These are phyloP conservation scores for Pteropus alecto DNA, from an alignment of 2,113 vertebrate species.

Conservation along the genomic window DNA sequence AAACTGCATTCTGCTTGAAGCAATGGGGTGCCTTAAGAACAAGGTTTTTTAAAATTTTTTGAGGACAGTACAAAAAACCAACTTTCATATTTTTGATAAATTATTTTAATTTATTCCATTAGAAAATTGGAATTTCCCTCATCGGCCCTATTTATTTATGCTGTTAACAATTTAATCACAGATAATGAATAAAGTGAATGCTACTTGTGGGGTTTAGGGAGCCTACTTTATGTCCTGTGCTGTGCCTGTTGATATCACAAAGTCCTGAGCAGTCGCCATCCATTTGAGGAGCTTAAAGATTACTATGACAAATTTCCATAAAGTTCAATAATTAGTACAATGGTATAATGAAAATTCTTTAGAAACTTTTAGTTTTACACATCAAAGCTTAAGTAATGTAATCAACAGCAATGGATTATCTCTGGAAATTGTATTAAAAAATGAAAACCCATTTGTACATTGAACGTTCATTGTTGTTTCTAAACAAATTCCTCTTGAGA, in stretches of 20 bases:
- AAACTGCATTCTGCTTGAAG: not conserved
- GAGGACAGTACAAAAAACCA: not conserved
- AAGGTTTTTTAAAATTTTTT: not conserved
- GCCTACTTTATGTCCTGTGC: not conserved
- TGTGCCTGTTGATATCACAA: not conserved
- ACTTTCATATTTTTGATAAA: not conserved
- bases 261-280: not conserved
- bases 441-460: not conserved
- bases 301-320: not conserved
- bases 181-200: not conserved
- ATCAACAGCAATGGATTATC: not conserved
- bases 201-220: not conserved
- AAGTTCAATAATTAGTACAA: not conserved
- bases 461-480: not conserved
- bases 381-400: not conserved
- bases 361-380: not conserved
- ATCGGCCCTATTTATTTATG: not conserved
- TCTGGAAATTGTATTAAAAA: not conserved
- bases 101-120: not conserved
- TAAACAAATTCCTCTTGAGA: slow-evolving; percentile 8
- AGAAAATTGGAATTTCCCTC: not conserved
- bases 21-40: slow-evolving; percentile 36
- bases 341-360: not conserved
- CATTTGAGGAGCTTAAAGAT: not conserved
- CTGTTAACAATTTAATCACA: not conserved